These are phyloP conservation scores for Drosophila santomea DNA, from an alignment of 1,140 invertebrate genomes.

Conservation along the genomic window DNA sequence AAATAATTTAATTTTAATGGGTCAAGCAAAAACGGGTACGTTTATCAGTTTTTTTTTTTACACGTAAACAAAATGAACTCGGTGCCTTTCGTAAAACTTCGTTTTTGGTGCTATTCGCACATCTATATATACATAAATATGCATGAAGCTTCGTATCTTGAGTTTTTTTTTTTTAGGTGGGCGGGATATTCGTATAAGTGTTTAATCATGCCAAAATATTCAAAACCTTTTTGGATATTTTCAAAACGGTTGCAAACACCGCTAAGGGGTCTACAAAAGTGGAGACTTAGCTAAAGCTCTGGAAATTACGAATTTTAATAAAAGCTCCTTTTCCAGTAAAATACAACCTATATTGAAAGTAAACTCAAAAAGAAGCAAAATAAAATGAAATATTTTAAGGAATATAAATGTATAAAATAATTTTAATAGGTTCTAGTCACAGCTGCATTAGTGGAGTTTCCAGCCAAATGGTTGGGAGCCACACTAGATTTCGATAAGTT, in stretches of 20 bases:
- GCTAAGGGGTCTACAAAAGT: not conserved
- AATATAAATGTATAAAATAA: no score
- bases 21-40: not conserved
- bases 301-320: not conserved
- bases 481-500: no score
- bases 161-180: not conserved
- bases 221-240: not conserved
- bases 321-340: not conserved
- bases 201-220: slow-evolving; percentile 6
- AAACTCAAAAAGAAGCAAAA: no score
- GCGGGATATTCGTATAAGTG: slow-evolving; percentile 1
- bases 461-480: no score
- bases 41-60: not conserved
- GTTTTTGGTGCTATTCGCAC: slow-evolving; percentile 2
- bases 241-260: not conserved
- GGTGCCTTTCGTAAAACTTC: slow-evolving; percentile 11
- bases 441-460: no score
- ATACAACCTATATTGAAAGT: not conserved
- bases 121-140: not conserved
- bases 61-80: slow-evolving; percentile 12
- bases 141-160: not conserved
- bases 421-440: no score
- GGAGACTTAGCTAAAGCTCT: not conserved
- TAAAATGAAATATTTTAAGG: not conserved
- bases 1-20: slow-evolving; percentile 15